Percentiles rank a stretch among this genome's conserved stretches.
Conservation (phyloP, 2,888 invertebrate genomes). For the Chouioia cunea region DNA sequence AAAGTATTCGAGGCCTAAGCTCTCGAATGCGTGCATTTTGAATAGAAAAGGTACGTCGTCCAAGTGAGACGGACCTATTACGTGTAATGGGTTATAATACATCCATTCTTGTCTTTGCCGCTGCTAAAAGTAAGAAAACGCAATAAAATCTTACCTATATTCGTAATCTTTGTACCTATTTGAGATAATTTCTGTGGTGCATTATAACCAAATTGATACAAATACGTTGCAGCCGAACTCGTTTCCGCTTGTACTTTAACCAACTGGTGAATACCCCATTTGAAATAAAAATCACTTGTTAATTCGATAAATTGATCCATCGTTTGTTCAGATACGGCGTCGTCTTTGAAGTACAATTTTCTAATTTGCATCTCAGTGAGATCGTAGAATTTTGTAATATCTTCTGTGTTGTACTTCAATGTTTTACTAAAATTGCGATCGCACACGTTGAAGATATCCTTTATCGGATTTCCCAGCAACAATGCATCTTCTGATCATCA, state of each 20-base stretch:
- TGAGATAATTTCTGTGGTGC: neutral
- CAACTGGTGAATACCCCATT: conserved; percentile 68
- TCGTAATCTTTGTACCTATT: conserved; percentile 49
- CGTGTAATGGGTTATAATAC: neutral
- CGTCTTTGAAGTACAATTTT: conserved; percentile 54
- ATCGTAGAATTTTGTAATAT: conserved; percentile 40
- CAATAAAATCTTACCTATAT: conserved; percentile 50
- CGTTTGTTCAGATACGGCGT: conserved; percentile 40
- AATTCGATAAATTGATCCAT: conserved; percentile 70
- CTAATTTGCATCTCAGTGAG: conserved; percentile 51
- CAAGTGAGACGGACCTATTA: conserved; percentile 49
- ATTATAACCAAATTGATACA: conserved; percentile 73
- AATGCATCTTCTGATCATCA: conserved; percentile 6
- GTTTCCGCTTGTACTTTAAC: conserved; percentile 66
- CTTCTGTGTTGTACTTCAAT: neutral
- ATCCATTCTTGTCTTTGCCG: neutral
- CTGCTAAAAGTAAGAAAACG: neutral
- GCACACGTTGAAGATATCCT: no score
- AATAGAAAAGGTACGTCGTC: conserved; percentile 61
- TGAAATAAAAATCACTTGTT: conserved; percentile 70
- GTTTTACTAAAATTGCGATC: neutral
- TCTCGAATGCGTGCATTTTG: conserved; percentile 14
- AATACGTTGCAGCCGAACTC: conserved; percentile 69
- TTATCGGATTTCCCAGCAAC: neutral
- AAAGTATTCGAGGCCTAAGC: neutral